Evolutionary conservation across 2,797 vertebrate species (phyloP), one percentile per base, ranked within the genome.

Genomic region (Coccyzus lansbergi): DNA sequence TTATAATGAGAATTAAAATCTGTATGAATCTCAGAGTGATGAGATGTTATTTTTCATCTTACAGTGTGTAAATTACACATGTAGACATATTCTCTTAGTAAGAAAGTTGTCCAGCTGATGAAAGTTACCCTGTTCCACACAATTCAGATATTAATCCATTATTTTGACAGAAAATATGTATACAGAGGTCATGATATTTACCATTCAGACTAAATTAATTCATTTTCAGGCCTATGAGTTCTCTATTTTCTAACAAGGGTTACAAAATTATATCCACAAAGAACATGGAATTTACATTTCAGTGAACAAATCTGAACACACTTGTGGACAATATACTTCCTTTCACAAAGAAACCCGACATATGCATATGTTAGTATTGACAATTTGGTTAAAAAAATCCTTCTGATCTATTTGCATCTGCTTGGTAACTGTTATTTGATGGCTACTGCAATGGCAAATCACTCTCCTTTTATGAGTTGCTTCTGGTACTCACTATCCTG

Each of bases 1-100:
- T 94, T 95, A 77, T 90, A 93, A 95, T 83, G 28, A 92, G 18
- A 91, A 89, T 95, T 83, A 94, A 96, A 94, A 92, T 80, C 40
- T 83, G 14, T 67, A 90, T 72, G 65, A 94, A 94, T 48, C 19
- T 51, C 49, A 64, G 33, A 92, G 22, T 90, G 59, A 38, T 33
- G 14, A 29, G 42, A 81, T 60, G 36, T 7, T 89, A 58, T 51
- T 75, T 38, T 92, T 69, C 33, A 40, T 91, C 84, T 91, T 92
- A 8, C 14, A 49, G 31, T 40, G 18, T 85, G 36, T 48, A 83
- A 74, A 76, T 75, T 92, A 68, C 48, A 34, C 80, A 31, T 19
- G 25, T 16, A 86, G 64, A 71, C 22, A 55, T 81, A 90, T 29
- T 75, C 34, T 80, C 6, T 74, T 83, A 90, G 31, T 77, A 80